Evolutionary conservation across 2,797 vertebrate genomes (phyloP).

Genomic region (Melanotaenia pygmaea): DNA sequence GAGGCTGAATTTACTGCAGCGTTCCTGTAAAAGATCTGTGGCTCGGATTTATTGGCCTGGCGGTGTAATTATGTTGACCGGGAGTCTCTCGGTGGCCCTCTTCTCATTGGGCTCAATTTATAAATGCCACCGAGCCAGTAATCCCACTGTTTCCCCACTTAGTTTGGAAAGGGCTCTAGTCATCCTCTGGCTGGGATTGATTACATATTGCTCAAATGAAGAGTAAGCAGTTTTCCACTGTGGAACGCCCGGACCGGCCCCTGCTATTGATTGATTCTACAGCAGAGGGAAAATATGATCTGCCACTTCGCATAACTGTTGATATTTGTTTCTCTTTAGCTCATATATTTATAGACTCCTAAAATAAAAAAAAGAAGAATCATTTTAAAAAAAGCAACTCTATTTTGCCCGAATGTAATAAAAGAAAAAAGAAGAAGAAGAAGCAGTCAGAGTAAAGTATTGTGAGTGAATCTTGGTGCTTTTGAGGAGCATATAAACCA

Average conservation of each 20-base stretch:
- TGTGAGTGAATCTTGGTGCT: conserved; percentile 17
- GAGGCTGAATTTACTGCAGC: conserved; percentile 70
- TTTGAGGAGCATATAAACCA: conserved; percentile 41
- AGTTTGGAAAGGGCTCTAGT: conserved; percentile 68
- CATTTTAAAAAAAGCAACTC: conserved; percentile 31
- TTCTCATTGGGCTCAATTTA: conserved; percentile 78
- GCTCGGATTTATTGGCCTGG: conserved; percentile 74
- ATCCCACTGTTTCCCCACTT: conserved; percentile 78
- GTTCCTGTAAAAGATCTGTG: conserved; percentile 59
- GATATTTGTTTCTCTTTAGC: conserved; percentile 77
- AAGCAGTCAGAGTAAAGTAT: conserved; percentile 18
- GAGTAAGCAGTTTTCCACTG: conserved; percentile 80
- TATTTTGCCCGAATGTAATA: conserved; percentile 32
- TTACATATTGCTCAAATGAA: conserved; percentile 79
- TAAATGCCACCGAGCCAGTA: conserved; percentile 81
- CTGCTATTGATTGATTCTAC: conserved; percentile 77
- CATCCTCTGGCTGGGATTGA: conserved; percentile 75
- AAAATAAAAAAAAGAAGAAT: no score
- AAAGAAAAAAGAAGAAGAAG: conserved; percentile 23
- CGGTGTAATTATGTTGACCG: conserved; percentile 77
- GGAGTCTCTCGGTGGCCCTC: conserved; percentile 71
- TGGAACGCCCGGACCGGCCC: conserved; percentile 49
- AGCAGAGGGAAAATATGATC: conserved; percentile 71
- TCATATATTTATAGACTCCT: conserved; percentile 60
- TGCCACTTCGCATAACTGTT: conserved; percentile 74